Evolutionary conservation across 2,113 vertebrate genomes (phyloP), one percentile per base, ranked within the genome.

Genomic region (Micromys minutus): DNA sequence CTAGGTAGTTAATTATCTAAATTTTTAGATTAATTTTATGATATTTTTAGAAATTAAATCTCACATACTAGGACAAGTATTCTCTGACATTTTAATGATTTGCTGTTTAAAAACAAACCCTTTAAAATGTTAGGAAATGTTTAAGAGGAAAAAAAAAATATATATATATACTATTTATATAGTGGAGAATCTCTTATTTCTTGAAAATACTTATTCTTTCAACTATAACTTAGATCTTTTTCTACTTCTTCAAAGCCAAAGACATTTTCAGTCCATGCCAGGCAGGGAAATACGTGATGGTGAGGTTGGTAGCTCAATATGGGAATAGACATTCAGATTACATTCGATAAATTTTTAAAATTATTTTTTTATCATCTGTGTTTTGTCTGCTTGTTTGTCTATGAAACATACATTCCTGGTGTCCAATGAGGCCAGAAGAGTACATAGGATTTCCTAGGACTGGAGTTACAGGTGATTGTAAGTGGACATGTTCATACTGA

Each of bases 221-320:
- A 92, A 90, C 45, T 89, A 1, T 91, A 87, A 83, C 11, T 87
- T 94, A n/a, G 85, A 12, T 89, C 77, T 92, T 92, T 95, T 95
- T 39, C 16, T 94, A 63, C 9, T 31, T 75, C 36, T 86, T 89
- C 42, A 94, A 94, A 57, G 39, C 21, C 45, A 92, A 77, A 94
- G 96, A 69, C 15, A 57, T 94, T 94, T 95, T 95, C 15, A 77
- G 55, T 87, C 93, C n/a, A 95, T 45, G 93, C 47, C n/a, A 95
- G 80, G 17, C 59, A 77, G 50, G 89, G 39, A 92, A 95, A 75
- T 86, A 72, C 67, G 31, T 69, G 55, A 52, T 80, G 45, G 50
- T 87, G 36, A 87, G 67, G 45, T 59, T 97, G 89, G 16, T 72
- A 65, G 76, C 81, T 95, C 39, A 71, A 0, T 61, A 11, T 87